Base-by-base conservation (phyloP, 2,797 vertebrate genomes). In the Aselliscus stoliczkanus region DNA sequence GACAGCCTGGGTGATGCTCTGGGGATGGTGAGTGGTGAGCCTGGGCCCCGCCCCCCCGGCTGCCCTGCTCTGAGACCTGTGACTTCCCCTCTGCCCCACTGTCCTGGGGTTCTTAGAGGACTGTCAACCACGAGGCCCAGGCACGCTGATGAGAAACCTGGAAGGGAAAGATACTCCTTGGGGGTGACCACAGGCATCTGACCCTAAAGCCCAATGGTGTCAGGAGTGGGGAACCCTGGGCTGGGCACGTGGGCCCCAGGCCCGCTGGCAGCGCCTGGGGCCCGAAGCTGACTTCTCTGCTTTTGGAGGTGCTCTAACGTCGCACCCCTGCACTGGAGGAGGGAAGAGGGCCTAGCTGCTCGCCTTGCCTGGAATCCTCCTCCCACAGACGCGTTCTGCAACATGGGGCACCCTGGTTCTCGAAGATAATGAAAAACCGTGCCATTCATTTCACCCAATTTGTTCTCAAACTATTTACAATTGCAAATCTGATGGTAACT, bases 391-490 rank as follows among this genome's bases (percentile, higher is more conserved):
- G 75, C 44, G 54, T 79, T 93, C 62, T 76, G 42, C 14, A 42
- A 21, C 64, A 31, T 83, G 44, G 60, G 54, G 13, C 21, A 20
- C 13, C 0, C 42, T 39, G 15, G 72, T 84, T 88, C 90, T 75
- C 5, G 4, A 37, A 70, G 69, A 83, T 85, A 56, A 96, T 39
- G 90, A 52, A 69, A 90, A 73, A 52, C 0, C 1, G 31, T 5
- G 42, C 39, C 23, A 0, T 31, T 56, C 31, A 14, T 54, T 50
- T 90, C 54, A n/a, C 42, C 17, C 23, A 17, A 18, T 70, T 80
- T 75, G 88, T 86, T 67, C 90, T 44, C 31, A 69, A 83, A 94
- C 93, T 84, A 60, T 84, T 97, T 80, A 84, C 76, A 72, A 13
- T 44, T 72, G 31, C 73, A 58, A 89, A 95, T 7, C 60, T 1